Base-by-base conservation (phyloP, 2,797 vertebrate species). In the Spheniscus humboldti region DNA sequence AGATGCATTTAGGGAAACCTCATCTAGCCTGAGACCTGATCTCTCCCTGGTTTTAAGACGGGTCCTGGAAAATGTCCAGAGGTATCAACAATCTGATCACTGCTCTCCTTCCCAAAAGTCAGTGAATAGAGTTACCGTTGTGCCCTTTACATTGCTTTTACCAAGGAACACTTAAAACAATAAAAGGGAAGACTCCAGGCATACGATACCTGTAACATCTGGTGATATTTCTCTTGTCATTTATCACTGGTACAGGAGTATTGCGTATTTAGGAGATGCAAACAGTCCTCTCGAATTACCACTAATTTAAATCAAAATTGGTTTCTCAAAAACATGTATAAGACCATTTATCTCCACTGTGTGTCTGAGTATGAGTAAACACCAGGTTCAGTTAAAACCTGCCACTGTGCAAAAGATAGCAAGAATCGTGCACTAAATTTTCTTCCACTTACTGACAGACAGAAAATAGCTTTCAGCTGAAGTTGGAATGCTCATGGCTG, bases 361-460 rank as follows among this genome's bases (percentile, higher is more conserved):
- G 4, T 0, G 6, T 56, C 74, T 3, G 1, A 55, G 9, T 2
- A 28, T 0, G 1, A 48, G 43, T 9, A 75, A 94, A 85, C 72
- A 55, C 16, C 6, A 1, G 11, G 60, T 22, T 39, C 22, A 9
- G 56, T 20, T 37, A 79, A 91, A 91, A 89, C 7, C 63, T 56
- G 52, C 11, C 11, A 10, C 56, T 79, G 10, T 23, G 73, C 55
- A 48, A 23, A 60, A 79, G 77, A 52, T 4, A 12, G 20, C 11
- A 43, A 62, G 41, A 50, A 60, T 17, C 2, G 3, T 1, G 19
- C 37, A 55, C 47, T 18, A 16, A 6, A 11, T 43, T 56, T 52
- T 35, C 74, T 43, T 45, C 52, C 52, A 11, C 69, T 39, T 31
- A 69, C 0, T 37, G 41, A 71, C 64, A 67, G 27, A 37, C 9